Conservation (phyloP, 2,888 invertebrate genomes). For the Tholera decimalis region DNA sequence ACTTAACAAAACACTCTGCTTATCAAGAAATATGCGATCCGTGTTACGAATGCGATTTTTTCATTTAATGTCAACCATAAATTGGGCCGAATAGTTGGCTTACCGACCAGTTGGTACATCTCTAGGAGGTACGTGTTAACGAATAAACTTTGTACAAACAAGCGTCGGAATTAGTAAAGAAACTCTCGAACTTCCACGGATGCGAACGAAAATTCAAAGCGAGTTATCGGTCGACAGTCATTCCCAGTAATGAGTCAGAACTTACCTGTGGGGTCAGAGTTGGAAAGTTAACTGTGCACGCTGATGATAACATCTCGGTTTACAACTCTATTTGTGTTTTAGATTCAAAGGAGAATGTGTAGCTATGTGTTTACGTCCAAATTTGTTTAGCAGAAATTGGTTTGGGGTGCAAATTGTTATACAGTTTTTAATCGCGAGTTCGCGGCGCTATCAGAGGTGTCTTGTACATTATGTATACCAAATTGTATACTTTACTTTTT, state of each 20-base stretch:
- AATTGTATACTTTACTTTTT: no score
- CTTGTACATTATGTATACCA: no score
- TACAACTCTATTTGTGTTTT: constrained; percentile 44
- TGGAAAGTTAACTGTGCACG: constrained; percentile 46
- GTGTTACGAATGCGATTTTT: no score
- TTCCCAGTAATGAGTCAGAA: constrained; percentile 70
- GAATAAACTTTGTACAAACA: constrained; percentile 68
- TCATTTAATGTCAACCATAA: neutral
- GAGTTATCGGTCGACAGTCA: constrained; percentile 67
- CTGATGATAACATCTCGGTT: constrained; percentile 53
- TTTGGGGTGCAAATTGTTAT: neutral
- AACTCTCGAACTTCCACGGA: constrained; percentile 52
- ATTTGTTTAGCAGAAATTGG: neutral
- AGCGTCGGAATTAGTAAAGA: constrained; percentile 63
- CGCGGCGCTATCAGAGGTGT: no score
- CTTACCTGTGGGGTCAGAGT: constrained; percentile 57
- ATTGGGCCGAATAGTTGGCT: neutral
- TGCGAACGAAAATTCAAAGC: constrained; percentile 65
- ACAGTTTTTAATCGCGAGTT: neutral
- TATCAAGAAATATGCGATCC: no score
- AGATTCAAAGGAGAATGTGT: constrained; percentile 23
- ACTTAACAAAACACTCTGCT: no score
- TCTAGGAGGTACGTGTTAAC: constrained; percentile 55
- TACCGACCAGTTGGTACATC: neutral
- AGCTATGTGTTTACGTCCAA: constrained; percentile 1